phyloP scores from a whole-genome alignment of 2,797 vertebrate species.

The Serranus cabrilla region DNA sequence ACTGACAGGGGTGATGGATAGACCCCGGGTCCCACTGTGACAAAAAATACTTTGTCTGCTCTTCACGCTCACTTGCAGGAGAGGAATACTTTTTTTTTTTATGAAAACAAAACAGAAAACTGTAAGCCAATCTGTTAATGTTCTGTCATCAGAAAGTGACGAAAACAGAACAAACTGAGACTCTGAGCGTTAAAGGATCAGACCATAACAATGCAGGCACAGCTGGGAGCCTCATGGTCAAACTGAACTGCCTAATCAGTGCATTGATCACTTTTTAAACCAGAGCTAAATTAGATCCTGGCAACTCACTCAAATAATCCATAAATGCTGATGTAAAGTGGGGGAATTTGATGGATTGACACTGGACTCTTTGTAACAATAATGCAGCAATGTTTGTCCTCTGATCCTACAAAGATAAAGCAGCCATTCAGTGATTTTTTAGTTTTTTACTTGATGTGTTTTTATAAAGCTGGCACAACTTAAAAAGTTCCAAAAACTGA shows the following conservation, averaged over 20 bases:
- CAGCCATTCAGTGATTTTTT: background rate
- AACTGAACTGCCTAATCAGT: constrained; percentile 58
- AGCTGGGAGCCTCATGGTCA: constrained; percentile 48
- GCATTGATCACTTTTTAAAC: constrained; percentile 65
- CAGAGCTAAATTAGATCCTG: constrained; percentile 59
- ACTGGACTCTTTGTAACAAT: constrained; percentile 6
- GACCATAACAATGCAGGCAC: constrained; percentile 39
- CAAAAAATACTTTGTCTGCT: constrained; percentile 47
- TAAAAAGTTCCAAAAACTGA: constrained; percentile 40
- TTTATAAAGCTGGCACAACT: constrained; percentile 22
- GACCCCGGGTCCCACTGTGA: constrained; percentile 60
- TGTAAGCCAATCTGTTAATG: constrained; percentile 37
- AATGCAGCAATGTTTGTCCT: constrained; percentile 17
- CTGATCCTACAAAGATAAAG: background rate
- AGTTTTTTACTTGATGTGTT: constrained; percentile 3
- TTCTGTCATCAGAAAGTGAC: constrained; percentile 23
- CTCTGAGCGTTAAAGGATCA: constrained; percentile 29
- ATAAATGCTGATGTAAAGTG: constrained; percentile 39
- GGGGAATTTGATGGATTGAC: constrained; percentile 6
- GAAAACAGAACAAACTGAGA: constrained; percentile 28
- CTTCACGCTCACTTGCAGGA: constrained; percentile 49
- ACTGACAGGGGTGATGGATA: constrained; percentile 85
- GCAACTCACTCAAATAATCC: constrained; percentile 47
- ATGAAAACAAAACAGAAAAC: constrained; percentile 47
- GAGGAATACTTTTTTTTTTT: constrained; percentile 15